Base-by-base conservation (phyloP, 2,888 invertebrate genomes). In the Fragum sueziense region DNA sequence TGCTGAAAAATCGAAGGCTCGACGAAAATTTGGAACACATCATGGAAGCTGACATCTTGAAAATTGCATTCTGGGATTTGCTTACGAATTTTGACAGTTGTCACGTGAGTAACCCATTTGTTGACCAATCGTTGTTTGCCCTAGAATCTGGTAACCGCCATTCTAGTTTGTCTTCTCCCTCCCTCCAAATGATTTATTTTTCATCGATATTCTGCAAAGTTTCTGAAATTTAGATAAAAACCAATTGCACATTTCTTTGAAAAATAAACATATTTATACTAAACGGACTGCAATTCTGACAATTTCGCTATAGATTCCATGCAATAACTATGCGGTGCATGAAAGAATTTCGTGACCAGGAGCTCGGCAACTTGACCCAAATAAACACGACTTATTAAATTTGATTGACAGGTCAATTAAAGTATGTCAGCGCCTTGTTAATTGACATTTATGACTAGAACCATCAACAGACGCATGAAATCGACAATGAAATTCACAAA, bases 31-130 rank as follows among this genome's bases (percentile, higher is more conserved):
- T 76, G 22, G 25, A 27, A 20, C 29, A n/a, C 7, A 27, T 54
- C 62, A 75, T 82, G 88, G 87, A 70, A 76, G 88, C 86, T 81
- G 87, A 84, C 88, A 88, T 88, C 59, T 87, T 88, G 67, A 34
- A 52, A 51, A 41, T 14, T 69, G 89, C 71, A 87, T 75, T 82
- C 17, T 89, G 89, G 89, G 88, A 87, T 85, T 75, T 85, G 78
- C 75, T 83, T 80, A 81, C 80, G 80, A 78, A 80, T 33, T 80
- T 78, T 85, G 86, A 85, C 82, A 84, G 81, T 80, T 82, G 79
- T 85, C 87, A 86, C 71, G 84, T 86, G 86, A 76, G 67, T 69
- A 70, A 86, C 79, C 86, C 68, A 69, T 22, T 69, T 81, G 65
- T 62, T 34, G 70, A 74, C 88, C 88, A 89, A 89, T 87, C 74